Conservation (phyloP, 2,888 invertebrate genomes). For the Cerceris rybyensis region DNA sequence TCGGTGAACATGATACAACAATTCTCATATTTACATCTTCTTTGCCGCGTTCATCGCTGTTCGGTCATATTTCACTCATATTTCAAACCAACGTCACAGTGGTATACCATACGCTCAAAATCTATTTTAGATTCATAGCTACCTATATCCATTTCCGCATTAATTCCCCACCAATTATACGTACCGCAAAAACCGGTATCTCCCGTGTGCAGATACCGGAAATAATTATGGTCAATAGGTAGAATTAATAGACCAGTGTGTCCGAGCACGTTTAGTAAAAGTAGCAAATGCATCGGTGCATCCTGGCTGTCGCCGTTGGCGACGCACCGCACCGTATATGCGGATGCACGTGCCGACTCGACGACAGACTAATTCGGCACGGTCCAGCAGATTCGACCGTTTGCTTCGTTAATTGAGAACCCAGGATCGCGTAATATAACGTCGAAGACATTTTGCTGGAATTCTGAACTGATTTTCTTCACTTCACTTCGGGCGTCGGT, state of each 20-base stretch:
- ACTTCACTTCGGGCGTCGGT: not conserved
- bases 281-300: not conserved
- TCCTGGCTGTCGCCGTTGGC: not conserved
- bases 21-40: too few relatives aligned
- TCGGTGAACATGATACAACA: too few relatives aligned
- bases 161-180: not conserved
- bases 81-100: too few relatives aligned
- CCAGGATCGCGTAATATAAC: conserved; percentile 31
- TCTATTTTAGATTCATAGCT: not conserved
- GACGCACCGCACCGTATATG: not conserved
- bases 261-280: not conserved
- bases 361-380: conserved; percentile 7
- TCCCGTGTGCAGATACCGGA: not conserved
- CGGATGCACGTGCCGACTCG: not conserved
- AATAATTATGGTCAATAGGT: not conserved
- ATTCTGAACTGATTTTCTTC: conserved; percentile 35
- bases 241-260: not conserved
- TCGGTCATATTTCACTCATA: too few relatives aligned
- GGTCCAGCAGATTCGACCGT: not conserved
- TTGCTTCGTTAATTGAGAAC: conserved; percentile 33
- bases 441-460: not conserved
- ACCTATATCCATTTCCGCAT: not conserved
- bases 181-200: too few relatives aligned
- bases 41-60: too few relatives aligned
- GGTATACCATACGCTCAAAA: too few relatives aligned